A percentile compares a stretch with the other conserved stretches of the same genome.
These are phyloP conservation scores for Lasioglossum vierecki DNA, from an alignment of 2,888 invertebrate species.

Conservation along the genomic window DNA sequence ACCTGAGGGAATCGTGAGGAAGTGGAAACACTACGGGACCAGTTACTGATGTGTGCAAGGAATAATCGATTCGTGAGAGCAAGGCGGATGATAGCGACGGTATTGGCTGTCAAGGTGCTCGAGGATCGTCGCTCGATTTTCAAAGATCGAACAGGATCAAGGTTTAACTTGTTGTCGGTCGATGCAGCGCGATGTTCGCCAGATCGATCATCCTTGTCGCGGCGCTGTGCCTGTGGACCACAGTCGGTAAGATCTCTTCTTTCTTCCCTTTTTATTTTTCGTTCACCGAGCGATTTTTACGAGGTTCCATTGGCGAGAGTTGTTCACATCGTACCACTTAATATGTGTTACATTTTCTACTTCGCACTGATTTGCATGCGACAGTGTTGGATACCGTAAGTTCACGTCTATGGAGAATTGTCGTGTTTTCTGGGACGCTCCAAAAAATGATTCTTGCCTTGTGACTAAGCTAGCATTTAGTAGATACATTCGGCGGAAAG, in stretches of 20 bases:
- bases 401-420: not conserved
- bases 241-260: constrained; percentile 69
- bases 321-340: constrained; percentile 4
- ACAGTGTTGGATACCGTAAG: not conserved
- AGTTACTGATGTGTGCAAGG: constrained; percentile 31
- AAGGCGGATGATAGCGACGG: constrained; percentile 37
- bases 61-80: constrained; percentile 7
- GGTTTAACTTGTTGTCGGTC: constrained; percentile 61
- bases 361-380: constrained; percentile 2
- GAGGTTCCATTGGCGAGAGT: not conserved
- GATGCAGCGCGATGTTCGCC: constrained; percentile 77
- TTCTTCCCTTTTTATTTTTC: not conserved
- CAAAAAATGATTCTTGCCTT: not conserved
- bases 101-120: constrained; percentile 20
- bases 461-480: not conserved
- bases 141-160: constrained; percentile 28
- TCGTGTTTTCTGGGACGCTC: not conserved
- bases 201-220: constrained; percentile 67
- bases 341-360: constrained; percentile 10
- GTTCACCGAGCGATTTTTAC: not conserved
- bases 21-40: not conserved
- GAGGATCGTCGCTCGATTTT: constrained; percentile 24
- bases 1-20: not conserved
- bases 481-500: not conserved
- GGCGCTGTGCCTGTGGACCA: constrained; percentile 70